phyloP scores from a whole-genome alignment of 2,888 invertebrate genomes.

The Trisateles emortualis region DNA sequence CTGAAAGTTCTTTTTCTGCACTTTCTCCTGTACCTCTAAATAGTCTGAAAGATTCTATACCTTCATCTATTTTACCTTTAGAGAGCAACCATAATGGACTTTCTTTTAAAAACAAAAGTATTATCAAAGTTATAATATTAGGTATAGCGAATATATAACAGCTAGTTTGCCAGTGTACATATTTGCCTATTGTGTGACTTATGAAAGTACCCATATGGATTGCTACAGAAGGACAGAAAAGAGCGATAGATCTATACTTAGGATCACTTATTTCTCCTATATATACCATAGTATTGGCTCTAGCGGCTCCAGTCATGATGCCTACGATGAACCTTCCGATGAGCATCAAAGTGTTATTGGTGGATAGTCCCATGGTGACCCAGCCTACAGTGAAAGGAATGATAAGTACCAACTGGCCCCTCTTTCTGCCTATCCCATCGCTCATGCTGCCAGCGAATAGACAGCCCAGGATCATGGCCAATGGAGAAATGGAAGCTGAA shows the following conservation, averaged over 20 bases:
- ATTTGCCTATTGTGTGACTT: constrained; percentile 56
- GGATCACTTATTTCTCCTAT: constrained; percentile 65
- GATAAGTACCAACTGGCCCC: constrained; percentile 53
- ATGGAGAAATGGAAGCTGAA: constrained; percentile 46
- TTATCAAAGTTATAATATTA: constrained; percentile 46
- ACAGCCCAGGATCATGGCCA: constrained; percentile 63
- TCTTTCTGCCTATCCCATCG: constrained; percentile 61
- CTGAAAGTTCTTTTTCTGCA: constrained; percentile 56
- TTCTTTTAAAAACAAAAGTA: constrained; percentile 59
- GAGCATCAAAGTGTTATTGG: constrained; percentile 49
- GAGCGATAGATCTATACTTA: constrained; percentile 56
- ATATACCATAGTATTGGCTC: constrained; percentile 59
- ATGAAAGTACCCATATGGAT: constrained; percentile 54
- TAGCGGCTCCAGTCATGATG: constrained; percentile 55
- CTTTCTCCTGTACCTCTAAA: constrained; percentile 58
- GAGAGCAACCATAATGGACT: constrained; percentile 67
- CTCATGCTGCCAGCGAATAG: constrained; percentile 58
- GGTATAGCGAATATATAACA: constrained; percentile 55
- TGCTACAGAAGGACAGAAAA: constrained; percentile 54
- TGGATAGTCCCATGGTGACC: constrained; percentile 55
- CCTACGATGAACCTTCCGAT: constrained; percentile 62
- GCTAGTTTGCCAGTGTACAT: constrained; percentile 55
- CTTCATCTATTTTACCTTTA: constrained; percentile 58
- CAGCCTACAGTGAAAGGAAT: constrained; percentile 59
- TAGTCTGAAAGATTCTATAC: constrained; percentile 52